These are phyloP conservation scores for Neopelma chrysocephalum DNA, from an alignment of 2,797 vertebrate genomes.

Conservation along the genomic window DNA sequence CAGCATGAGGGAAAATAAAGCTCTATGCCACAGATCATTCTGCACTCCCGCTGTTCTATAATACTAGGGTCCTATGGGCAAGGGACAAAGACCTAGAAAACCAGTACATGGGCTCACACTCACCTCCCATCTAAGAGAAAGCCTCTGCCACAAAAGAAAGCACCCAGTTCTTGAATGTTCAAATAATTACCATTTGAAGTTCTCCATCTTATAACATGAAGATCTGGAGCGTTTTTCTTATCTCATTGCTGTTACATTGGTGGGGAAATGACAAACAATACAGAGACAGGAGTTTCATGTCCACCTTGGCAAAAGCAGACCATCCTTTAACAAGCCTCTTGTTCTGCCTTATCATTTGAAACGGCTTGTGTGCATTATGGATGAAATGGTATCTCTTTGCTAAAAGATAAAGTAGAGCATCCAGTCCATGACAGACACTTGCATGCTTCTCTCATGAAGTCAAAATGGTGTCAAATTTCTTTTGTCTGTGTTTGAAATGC, in stretches of 20 bases:
- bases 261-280: neutral
- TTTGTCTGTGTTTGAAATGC: slow-evolving; percentile 13
- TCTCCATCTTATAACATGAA: neutral
- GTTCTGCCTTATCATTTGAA: neutral
- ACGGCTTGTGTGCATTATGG: neutral
- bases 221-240: neutral
- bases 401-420: neutral
- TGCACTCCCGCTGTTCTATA: neutral
- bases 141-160: neutral
- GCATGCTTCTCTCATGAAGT: neutral
- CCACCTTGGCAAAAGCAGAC: neutral
- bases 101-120: neutral
- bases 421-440: neutral
- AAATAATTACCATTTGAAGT: neutral
- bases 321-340: neutral
- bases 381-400: neutral
- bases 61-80: neutral
- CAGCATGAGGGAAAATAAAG: neutral
- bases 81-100: neutral
- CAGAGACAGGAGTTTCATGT: neutral
- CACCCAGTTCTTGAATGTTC: neutral
- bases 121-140: neutral
- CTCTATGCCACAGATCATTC: neutral
- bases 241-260: neutral
- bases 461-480: slow-evolving; percentile 37